Conservation (phyloP, 2,888 invertebrate genomes). For the Drosophila maculinotata region DNA sequence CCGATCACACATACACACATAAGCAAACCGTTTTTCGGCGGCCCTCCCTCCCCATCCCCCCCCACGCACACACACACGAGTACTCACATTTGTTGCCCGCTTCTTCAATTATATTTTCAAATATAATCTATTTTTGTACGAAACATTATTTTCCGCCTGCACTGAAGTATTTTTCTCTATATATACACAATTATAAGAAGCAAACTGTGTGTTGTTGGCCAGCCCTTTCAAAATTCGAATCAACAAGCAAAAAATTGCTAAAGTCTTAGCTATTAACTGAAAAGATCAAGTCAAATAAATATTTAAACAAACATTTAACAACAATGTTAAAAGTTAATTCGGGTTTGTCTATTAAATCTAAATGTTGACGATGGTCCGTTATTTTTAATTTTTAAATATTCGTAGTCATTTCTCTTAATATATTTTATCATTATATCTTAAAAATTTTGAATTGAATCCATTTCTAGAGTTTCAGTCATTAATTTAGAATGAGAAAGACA, state of each 20-base stretch:
- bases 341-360: too few species aligned
- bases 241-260: not conserved
- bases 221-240: not conserved
- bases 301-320: too few species aligned
- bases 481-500: too few species aligned
- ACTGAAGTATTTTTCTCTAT: constrained; percentile 42
- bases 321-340: too few species aligned
- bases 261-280: not conserved
- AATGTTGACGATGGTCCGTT: too few species aligned
- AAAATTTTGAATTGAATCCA: too few species aligned
- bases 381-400: too few species aligned
- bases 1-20: constrained; percentile 33
- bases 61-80: constrained; percentile 16
- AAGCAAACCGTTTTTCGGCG: constrained; percentile 38
- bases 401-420: too few species aligned
- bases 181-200: constrained; percentile 10
- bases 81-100: constrained; percentile 46
- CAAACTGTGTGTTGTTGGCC: not conserved
- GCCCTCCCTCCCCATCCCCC: constrained; percentile 25
- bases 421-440: too few species aligned
- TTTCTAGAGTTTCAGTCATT: too few species aligned
- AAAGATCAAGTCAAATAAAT: not conserved
- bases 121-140: constrained; percentile 56
- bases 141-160: constrained; percentile 56
- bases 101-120: constrained; percentile 64